Evolutionary conservation across 2,113 vertebrate genomes (phyloP).

Genomic region (Cyanoderma ruficeps): DNA sequence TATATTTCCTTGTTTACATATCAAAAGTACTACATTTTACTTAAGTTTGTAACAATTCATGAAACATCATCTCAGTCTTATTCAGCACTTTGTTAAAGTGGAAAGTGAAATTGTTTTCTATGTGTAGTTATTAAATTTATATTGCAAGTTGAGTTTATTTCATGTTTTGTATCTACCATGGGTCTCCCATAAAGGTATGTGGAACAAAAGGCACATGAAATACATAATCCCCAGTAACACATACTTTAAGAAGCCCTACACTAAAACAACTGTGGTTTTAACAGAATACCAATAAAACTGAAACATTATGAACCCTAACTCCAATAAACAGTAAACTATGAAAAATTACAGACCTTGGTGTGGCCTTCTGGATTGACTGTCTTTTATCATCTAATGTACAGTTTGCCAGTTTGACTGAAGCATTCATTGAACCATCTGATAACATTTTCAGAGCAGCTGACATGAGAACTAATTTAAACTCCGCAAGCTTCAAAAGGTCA

Average conservation of each 20-base stretch:
- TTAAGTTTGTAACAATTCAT: neutral
- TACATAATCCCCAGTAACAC: fast-evolving
- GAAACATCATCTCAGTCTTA: neutral
- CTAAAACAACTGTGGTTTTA: neutral
- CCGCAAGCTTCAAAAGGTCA: slow-evolving; percentile 85
- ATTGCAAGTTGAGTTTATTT: neutral
- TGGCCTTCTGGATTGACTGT: slow-evolving; percentile 84
- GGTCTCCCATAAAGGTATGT: neutral
- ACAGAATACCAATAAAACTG: neutral
- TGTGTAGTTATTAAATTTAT: neutral
- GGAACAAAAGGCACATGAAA: neutral
- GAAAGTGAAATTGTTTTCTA: neutral
- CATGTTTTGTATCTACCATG: neutral
- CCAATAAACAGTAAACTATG: neutral
- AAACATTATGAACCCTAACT: neutral
- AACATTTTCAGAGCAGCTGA: slow-evolving; percentile 86
- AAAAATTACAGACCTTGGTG: slow-evolving; percentile 79
- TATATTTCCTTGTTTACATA: neutral
- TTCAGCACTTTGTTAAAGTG: neutral
- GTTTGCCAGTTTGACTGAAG: slow-evolving; percentile 83
- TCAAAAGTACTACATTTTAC: neutral
- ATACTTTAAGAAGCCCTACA: neutral
- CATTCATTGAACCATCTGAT: slow-evolving; percentile 88
- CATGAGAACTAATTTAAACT: slow-evolving; percentile 91
- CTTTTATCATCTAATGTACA: slow-evolving; percentile 95